Base-by-base conservation (phyloP, 2,888 invertebrate species). In the Ennomos erosarius region DNA sequence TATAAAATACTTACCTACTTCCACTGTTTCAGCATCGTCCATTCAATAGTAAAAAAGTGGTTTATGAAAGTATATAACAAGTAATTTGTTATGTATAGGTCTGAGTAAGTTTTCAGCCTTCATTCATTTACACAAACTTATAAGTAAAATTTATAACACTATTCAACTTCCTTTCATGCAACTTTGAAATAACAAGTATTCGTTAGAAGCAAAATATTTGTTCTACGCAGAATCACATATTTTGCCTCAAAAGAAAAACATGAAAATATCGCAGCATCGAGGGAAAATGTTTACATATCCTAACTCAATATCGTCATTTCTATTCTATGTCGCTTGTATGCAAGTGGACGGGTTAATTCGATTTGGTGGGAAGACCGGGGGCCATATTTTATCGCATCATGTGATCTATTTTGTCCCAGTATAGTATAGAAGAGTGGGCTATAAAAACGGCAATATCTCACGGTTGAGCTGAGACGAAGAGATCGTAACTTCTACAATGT, bases 361-460 rank as follows among this genome's bases (percentile, higher is more conserved):
- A 91, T 91, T 92, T 90, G 85, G 82, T 82, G 78, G 77, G 79
- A 85, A 83, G 82, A 84, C 85, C 82, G 84, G 87, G 87, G 87
- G 90, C 87, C 85, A 90, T 91, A 90, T 92, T 91, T 92, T 90
- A 92, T 91, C 86, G 89, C 84, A 91, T 89, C 89, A 89, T 91
- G 90, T 90, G 91, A 91, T 91, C 91, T 90, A 87, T 90, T 90
- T 88, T 90, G 88, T 90, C 86, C 88, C 84, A 75, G 86, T 85
- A 82, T 89, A 89, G 87, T 88, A 88, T 88, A 89, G 90, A 85
- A 87, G 87, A 90, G 90, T 89, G 90, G 86, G 90, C 79, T 84
- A 89, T 92, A 91, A 91, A 92, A 92, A 92, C 91, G 85, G 91
- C 85, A 91, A 92, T 92, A 90, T 92, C 88, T 92, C 90, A 90